phyloP scores from a whole-genome alignment of 2,113 vertebrate species.

The Urocitellus parryii region DNA sequence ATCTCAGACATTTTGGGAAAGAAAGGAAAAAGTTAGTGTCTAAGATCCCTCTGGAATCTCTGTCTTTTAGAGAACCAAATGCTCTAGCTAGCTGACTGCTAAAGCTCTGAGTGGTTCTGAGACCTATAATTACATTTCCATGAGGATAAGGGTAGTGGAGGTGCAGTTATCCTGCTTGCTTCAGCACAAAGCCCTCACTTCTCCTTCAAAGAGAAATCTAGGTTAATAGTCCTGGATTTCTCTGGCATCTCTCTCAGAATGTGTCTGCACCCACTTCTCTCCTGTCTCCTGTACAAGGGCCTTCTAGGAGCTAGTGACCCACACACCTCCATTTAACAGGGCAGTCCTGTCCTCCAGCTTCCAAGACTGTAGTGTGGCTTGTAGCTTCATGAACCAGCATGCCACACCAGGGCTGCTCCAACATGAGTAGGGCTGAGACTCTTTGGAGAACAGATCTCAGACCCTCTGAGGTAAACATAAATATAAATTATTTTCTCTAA shows the following conservation, averaged over 20 bases:
- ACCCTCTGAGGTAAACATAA: not conserved
- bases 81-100: not conserved
- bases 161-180: not conserved
- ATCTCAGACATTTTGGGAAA: constrained; percentile 1
- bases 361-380: not conserved
- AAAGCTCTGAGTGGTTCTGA: not conserved
- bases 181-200: not conserved
- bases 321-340: too few relatives aligned
- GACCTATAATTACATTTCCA: not conserved
- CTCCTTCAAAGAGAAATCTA: not conserved
- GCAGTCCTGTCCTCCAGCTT: not conserved
- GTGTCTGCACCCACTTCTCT: not conserved
- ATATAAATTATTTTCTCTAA: not conserved
- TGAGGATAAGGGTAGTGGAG: too few relatives aligned
- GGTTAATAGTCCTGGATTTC: not conserved
- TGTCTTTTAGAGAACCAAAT: not conserved
- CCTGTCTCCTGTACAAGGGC: not conserved
- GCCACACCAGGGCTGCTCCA: not conserved
- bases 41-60: not conserved
- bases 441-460: not conserved
- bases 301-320: not conserved
- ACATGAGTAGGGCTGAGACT: not conserved
- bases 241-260: not conserved
- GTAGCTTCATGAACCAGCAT: not conserved
- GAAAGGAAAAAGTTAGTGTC: not conserved